Evolutionary conservation across 2,888 invertebrate genomes (phyloP).

Genomic region (Hirtodrosophila alboralis): DNA sequence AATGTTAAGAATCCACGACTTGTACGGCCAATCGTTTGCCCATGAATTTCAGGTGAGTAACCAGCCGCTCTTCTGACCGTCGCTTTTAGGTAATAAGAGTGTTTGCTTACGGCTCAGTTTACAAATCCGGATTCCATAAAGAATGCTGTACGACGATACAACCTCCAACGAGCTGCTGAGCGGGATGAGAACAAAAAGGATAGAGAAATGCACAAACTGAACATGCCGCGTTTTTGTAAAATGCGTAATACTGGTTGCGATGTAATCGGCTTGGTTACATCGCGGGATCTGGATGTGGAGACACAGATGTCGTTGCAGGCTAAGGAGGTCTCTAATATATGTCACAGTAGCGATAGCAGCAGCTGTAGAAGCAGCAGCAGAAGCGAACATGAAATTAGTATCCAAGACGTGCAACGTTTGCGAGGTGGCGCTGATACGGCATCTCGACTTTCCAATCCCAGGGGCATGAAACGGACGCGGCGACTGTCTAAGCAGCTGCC

Average conservation of each 20-base stretch:
- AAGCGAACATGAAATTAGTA: not conserved
- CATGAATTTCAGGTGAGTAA: constrained; percentile 48
- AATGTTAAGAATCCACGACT: constrained; percentile 38
- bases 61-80: not conserved
- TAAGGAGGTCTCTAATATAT: not conserved
- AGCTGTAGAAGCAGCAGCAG: constrained; percentile 2
- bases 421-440: constrained; percentile 28
- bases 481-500: not conserved
- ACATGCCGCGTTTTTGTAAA: constrained; percentile 55
- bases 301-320: constrained; percentile 59
- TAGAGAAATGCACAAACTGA: constrained; percentile 12
- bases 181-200: constrained; percentile 36
- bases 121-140: constrained; percentile 63
- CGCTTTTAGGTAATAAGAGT: not conserved
- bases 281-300: constrained; percentile 68
- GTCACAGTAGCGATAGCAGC: not conserved
- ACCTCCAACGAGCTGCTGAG: constrained; percentile 53
- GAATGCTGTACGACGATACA: constrained; percentile 63
- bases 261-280: constrained; percentile 42
- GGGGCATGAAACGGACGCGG: constrained; percentile 5
- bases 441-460: not conserved
- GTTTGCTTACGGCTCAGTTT: constrained; percentile 32
- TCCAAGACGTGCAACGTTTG: constrained; percentile 16
- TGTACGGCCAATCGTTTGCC: constrained; percentile 42
- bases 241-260: constrained; percentile 44